Conservation (phyloP, 2,797 vertebrate genomes). For the Buphagus erythrorhynchus region DNA sequence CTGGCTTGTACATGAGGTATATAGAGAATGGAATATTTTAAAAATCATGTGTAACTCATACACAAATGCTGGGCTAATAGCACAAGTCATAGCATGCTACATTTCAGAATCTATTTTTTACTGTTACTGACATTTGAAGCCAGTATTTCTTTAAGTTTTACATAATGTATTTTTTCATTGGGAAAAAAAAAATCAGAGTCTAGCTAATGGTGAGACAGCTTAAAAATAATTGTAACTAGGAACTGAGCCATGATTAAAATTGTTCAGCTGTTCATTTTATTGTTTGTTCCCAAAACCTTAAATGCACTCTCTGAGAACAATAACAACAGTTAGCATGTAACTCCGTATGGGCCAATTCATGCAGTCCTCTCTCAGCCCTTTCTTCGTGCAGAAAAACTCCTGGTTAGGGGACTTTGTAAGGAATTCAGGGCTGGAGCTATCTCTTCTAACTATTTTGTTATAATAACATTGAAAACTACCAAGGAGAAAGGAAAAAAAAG, state of each 20-base stretch:
- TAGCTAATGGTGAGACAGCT: constrained; percentile 43
- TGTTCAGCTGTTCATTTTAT: constrained; percentile 75
- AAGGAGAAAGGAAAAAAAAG: not conserved
- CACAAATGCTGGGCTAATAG: not conserved
- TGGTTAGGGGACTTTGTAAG: not conserved
- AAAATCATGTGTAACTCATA: not conserved
- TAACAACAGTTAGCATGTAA: constrained; percentile 73
- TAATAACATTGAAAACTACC: not conserved
- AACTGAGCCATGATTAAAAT: constrained; percentile 60
- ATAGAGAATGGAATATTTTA: constrained; percentile 18
- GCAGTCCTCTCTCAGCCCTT: constrained; percentile 36
- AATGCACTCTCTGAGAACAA: constrained; percentile 77
- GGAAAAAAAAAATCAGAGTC: not conserved
- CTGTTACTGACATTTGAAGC: not conserved
- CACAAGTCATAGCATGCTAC: not conserved
- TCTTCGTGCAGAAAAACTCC: constrained; percentile 52
- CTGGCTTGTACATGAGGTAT: not conserved
- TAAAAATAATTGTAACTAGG: constrained; percentile 75
- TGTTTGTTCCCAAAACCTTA: constrained; percentile 77
- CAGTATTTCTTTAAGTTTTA: constrained; percentile 35
- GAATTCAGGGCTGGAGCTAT: constrained; percentile 1
- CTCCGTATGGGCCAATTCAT: constrained; percentile 63
- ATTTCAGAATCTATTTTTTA: not conserved
- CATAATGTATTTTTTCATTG: not conserved
- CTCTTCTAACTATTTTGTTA: constrained; percentile 3